Evolutionary conservation across 2,797 vertebrate genomes (phyloP).

Genomic region (Monodelphis domestica): DNA sequence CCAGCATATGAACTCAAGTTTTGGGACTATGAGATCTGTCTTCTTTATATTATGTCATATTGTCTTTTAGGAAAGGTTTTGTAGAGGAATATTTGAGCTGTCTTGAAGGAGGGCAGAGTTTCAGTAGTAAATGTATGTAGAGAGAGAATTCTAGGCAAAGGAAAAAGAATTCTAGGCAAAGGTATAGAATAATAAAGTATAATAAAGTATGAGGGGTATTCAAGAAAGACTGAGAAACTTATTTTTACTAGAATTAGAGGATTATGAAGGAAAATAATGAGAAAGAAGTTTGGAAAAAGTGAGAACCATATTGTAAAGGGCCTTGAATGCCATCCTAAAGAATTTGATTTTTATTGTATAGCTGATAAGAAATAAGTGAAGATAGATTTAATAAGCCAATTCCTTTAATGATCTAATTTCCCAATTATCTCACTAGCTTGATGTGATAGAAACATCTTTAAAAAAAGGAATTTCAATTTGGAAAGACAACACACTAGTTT

Average conservation of each 20-base stretch:
- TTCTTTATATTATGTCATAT: neutral
- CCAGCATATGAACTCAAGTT: neutral
- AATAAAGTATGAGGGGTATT: neutral
- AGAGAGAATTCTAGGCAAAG: neutral
- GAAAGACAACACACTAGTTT: neutral
- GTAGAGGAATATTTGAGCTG: neutral
- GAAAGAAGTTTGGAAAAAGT: neutral
- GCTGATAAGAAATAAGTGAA: neutral
- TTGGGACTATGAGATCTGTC: neutral
- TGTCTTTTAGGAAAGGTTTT: neutral
- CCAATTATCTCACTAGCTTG: neutral
- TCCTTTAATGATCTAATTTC: slow-evolving; percentile 35
- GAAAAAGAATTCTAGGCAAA: neutral
- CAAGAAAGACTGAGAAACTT: neutral
- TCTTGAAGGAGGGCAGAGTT: neutral
- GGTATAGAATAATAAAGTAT: neutral
- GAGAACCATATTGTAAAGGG: neutral
- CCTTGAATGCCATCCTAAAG: neutral
- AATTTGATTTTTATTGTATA: neutral
- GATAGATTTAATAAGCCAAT: neutral
- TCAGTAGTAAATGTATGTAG: neutral
- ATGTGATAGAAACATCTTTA: slow-evolving; percentile 10
- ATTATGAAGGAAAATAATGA: neutral
- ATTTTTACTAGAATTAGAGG: neutral
- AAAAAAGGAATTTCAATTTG: neutral